phyloP scores from a whole-genome alignment of 2,888 invertebrate species.

The Allacma fusca region DNA sequence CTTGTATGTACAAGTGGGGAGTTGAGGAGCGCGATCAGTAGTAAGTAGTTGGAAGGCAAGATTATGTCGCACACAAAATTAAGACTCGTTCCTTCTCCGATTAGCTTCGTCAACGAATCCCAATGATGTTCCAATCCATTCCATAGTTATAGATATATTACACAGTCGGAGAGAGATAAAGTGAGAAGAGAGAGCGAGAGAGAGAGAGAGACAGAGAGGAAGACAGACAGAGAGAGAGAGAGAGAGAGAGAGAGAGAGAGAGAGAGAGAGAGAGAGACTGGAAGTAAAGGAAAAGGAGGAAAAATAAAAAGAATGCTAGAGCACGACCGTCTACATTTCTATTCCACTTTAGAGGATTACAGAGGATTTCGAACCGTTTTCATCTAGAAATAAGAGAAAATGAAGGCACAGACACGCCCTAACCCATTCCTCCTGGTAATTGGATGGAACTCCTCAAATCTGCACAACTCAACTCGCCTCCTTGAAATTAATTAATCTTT shows the following conservation, averaged over 20 bases:
- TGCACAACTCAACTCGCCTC: slow-evolving; percentile 37
- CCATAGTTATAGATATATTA: background rate
- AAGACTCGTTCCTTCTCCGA: slow-evolving; percentile 36
- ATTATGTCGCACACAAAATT: slow-evolving; percentile 32
- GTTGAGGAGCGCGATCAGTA: background rate
- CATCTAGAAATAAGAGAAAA: slow-evolving; percentile 13
- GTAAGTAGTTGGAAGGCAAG: background rate
- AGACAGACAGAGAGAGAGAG: too few relatives aligned
- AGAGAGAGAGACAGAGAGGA: too few relatives aligned
- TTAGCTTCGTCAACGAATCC: slow-evolving; percentile 38
- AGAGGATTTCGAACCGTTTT: slow-evolving; percentile 33
- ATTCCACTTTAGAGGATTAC: slow-evolving; percentile 39
- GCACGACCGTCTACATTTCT: slow-evolving; percentile 24
- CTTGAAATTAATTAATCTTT: slow-evolving; percentile 50
- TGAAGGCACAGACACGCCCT: slow-evolving; percentile 31
- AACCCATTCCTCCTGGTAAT: slow-evolving; percentile 29
- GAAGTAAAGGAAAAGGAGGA: too few relatives aligned
- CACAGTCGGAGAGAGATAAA: too few relatives aligned
- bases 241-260: too few relatives aligned
- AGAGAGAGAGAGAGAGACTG: background rate
- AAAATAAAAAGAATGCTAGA: slow-evolving; percentile 17
- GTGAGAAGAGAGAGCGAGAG: background rate
- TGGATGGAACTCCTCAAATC: slow-evolving; percentile 39
- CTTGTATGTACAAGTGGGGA: background rate
- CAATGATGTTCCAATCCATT: slow-evolving; percentile 31